These are phyloP conservation scores for Aphrophora alni DNA, from an alignment of 2,888 invertebrate genomes.

Conservation along the genomic window DNA sequence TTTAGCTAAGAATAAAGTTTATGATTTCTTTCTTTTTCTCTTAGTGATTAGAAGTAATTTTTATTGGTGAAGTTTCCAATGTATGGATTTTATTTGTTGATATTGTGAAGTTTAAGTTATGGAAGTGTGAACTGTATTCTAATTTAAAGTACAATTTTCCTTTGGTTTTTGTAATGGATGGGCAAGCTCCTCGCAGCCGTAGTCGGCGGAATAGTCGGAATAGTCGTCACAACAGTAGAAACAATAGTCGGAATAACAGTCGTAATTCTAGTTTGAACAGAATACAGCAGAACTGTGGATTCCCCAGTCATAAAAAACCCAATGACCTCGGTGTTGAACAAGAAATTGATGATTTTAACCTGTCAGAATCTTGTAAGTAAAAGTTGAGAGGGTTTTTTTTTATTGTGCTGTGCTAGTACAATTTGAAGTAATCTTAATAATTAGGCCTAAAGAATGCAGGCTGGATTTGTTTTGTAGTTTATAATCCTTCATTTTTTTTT, in stretches of 20 bases:
- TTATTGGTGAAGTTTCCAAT: neutral
- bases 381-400: neutral
- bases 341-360: constrained; percentile 8
- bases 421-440: too few species aligned
- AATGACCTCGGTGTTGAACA: constrained; percentile 19
- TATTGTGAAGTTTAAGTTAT: constrained; percentile 3
- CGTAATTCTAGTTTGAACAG: constrained; percentile 31
- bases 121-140: neutral
- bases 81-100: neutral
- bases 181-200: constrained; percentile 32
- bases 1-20: too few species aligned
- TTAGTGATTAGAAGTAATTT: too few species aligned
- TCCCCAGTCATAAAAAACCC: neutral
- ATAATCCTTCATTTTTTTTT: too few species aligned
- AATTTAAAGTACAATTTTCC: neutral
- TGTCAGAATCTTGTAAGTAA: constrained; percentile 32
- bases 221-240: constrained; percentile 32
- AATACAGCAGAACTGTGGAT: constrained; percentile 26
- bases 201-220: constrained; percentile 35
- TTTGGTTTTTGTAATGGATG: constrained; percentile 23
- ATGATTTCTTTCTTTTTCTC: too few species aligned
- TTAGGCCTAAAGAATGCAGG: too few species aligned
- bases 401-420: too few species aligned
- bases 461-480: too few species aligned
- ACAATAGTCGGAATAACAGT: constrained; percentile 38